Base-by-base conservation (phyloP, 2,888 invertebrate genomes). In the Noctua comes region DNA sequence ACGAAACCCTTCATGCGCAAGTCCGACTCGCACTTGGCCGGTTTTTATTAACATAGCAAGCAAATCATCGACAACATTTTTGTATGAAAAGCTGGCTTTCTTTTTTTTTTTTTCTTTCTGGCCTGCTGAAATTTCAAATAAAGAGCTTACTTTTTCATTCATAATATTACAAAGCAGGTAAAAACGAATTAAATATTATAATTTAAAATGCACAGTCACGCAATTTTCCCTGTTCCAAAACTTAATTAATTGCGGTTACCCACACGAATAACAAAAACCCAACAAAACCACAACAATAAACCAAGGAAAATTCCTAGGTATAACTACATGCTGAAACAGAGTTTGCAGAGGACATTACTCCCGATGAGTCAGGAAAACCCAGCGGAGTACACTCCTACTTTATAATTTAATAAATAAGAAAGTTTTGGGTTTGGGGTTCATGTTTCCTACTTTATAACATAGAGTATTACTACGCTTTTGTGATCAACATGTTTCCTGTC, bases 271-370 rank as follows among this genome's bases (percentile, higher is more conserved):
- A n/a, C n/a, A n/a, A n/a, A n/a, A n/a, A 43, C 36, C n/a, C 43
- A 31, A 18, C 27, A 36, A 84, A 86, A 84, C 78, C 83, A 78
- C 65, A 74, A 68, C 59, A 71, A 68, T 72, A 86, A 83, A 62
- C 68, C 77, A 68, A 68, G 31, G 57, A 31, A 2, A 36, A 54
- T 70, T 36, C 46, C 6, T 65, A 24, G 64, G 62, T 64, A 51
- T 51, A 40, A 21, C 11, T 16, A 82, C 51, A 11, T 51, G n/a
- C 18, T 51, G 24, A 66, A 46, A 36, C 69, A 51, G 48, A 40
- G 40, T 7, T 40, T 11, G 1, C 43, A 43, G 43, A 78, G 81
- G 83, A 0, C 72, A 65, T 83, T 79, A 73, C 68, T 65, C 71
- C 68, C 79, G 1, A 18, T 21, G 72, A 79, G 65, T 16, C 2